Percentiles rank a stretch among this genome's conserved stretches.
Conservation (phyloP, 2,113 vertebrate species). For the Etheostoma cragini region DNA sequence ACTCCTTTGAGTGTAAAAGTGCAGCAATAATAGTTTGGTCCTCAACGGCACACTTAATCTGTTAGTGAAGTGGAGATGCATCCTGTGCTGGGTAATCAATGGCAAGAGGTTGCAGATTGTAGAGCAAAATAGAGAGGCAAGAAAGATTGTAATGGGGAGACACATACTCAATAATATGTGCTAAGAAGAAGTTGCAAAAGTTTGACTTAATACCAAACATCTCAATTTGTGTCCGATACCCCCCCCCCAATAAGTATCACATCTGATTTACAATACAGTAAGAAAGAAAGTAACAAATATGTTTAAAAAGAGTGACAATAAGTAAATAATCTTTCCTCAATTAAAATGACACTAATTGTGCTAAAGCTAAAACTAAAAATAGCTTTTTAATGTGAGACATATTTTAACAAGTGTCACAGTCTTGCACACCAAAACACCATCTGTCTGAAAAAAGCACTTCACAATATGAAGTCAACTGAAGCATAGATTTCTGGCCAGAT, state of each 20-base stretch:
- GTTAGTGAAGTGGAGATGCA: background rate
- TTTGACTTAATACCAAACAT: background rate
- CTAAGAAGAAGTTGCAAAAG: background rate
- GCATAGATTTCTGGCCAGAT: background rate
- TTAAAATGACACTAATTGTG: background rate
- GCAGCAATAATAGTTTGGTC: background rate
- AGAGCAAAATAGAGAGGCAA: background rate
- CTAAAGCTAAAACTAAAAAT: background rate
- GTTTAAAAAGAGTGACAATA: background rate
- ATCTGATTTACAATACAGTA: background rate
- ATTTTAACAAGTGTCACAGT: constrained; percentile 9
- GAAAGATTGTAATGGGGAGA: background rate
- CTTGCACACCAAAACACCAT: constrained; percentile 41
- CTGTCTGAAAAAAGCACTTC: constrained; percentile 7
- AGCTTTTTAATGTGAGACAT: constrained; percentile 30
- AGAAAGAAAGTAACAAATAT: background rate
- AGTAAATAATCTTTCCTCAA: background rate
- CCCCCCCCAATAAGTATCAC: background rate
- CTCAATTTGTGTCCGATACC: background rate
- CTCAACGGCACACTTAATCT: background rate
- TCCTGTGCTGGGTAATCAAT: background rate
- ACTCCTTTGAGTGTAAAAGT: background rate
- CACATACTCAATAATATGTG: background rate
- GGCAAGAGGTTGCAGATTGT: background rate
- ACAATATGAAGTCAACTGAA: constrained; percentile 19